Percentiles rank a stretch among this genome's conserved stretches.
phyloP scores from a whole-genome alignment of 2,888 invertebrate species.

The Atethmia centrago region DNA sequence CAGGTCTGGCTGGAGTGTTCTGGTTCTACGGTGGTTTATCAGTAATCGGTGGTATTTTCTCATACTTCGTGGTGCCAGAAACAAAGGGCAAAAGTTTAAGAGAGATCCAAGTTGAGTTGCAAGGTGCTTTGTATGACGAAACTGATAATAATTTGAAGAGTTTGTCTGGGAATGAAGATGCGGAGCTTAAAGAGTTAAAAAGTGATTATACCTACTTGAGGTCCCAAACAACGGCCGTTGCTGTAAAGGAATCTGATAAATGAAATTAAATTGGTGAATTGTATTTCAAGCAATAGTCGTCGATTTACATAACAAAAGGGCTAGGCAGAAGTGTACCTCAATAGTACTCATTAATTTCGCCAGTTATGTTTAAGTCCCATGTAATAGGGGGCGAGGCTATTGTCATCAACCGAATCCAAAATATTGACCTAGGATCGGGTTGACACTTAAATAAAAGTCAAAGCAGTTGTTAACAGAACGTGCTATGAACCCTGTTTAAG shows the following conservation, averaged over 20 bases:
- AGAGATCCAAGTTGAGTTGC: slow-evolving; percentile 27
- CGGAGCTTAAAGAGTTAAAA: background rate
- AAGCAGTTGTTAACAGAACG: too few species aligned
- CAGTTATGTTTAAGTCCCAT: too few species aligned
- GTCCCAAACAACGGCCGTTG: background rate
- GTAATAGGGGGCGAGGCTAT: too few species aligned
- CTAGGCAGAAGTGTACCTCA: background rate
- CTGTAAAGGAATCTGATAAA: background rate
- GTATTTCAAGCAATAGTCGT: background rate
- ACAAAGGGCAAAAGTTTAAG: slow-evolving; percentile 25
- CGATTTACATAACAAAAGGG: background rate
- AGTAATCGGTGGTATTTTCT: slow-evolving; percentile 70
- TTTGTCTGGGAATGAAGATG: background rate
- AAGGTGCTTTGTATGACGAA: slow-evolving; percentile 23
- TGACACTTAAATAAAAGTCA: too few species aligned
- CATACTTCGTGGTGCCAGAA: slow-evolving; percentile 24
- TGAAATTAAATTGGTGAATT: background rate
- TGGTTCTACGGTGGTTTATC: slow-evolving; percentile 84
- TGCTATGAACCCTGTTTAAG: too few species aligned
- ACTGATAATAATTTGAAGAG: background rate
- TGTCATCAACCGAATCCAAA: too few species aligned
- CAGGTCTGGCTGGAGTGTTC: slow-evolving; percentile 87
- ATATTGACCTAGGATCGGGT: too few species aligned
- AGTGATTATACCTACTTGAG: background rate
- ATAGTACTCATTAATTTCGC: too few species aligned